Percentiles rank a stretch among this genome's conserved stretches.
Conservation (phyloP, 23 tunicate species). For the Halocynthia roretzi region DNA sequence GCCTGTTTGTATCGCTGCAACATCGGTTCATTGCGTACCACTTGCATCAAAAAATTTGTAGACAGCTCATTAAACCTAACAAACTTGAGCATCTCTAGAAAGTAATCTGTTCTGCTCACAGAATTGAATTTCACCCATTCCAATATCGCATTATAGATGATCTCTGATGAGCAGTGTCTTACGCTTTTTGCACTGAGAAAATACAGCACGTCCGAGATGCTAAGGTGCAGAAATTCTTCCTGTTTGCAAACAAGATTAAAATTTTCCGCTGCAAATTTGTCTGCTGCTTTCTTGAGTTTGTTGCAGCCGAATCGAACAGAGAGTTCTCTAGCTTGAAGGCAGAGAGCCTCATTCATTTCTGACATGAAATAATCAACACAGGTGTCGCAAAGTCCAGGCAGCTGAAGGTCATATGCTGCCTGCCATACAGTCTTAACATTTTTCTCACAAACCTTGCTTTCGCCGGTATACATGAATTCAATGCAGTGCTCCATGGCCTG, state of each 20-base stretch:
- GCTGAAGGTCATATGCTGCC: slow-evolving; percentile 4
- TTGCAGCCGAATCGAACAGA: slow-evolving; percentile 6
- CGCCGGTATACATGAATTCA: slow-evolving; percentile 19
- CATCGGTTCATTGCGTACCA: slow-evolving; percentile 18
- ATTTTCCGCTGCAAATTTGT: slow-evolving; percentile 7
- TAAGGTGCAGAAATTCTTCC: slow-evolving; percentile 8
- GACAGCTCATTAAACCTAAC: slow-evolving; percentile 1
- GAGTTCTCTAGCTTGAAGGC: slow-evolving; percentile 10
- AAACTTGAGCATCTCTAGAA: slow-evolving; percentile 8
- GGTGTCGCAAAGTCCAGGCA: slow-evolving; percentile 11
- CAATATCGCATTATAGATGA: slow-evolving; percentile 8
- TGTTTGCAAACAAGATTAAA: not conserved
- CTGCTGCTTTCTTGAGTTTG: slow-evolving; percentile 17
- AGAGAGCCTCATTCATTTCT: slow-evolving; percentile 7
- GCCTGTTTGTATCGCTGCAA: slow-evolving; percentile 11
- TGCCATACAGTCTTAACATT: slow-evolving; percentile 15
- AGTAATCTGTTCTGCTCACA: slow-evolving; percentile 2
- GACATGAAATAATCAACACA: slow-evolving; percentile 20
- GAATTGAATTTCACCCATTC: slow-evolving; percentile 13
- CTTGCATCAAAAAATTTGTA: slow-evolving; percentile 6
- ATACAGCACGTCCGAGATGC: not conserved
- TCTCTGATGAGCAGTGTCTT: not conserved
- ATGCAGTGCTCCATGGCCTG: slow-evolving; percentile 17
- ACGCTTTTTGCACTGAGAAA: not conserved
- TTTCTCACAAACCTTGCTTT: not conserved